Base-by-base conservation (phyloP, 2,797 vertebrate species). In the Acanthopagrus latus region DNA sequence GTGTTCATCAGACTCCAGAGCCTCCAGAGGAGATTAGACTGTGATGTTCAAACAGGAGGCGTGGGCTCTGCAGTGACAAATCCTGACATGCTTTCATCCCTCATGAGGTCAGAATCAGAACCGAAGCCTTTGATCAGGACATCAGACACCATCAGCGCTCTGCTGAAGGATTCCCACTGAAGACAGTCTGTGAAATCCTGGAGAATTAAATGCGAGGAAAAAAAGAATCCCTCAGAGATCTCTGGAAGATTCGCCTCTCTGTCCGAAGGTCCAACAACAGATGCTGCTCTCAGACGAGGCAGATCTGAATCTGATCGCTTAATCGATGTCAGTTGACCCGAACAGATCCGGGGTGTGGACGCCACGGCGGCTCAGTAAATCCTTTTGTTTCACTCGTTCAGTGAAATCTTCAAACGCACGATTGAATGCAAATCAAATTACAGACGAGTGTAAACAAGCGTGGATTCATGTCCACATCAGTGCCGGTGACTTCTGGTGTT, bases 41-140 rank as follows among this genome's bases (percentile, higher is more conserved):
- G 66, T 80, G 77, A 78, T 83, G 82, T 68, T 74, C 80, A 73
- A 71, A 84, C 56, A 60, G 77, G 66, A 76, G 74, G 51, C 64
- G 8, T 55, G 21, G 50, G 64, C 48, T 62, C 62, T 3, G 55
- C n/a, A 7, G 70, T 27, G 67, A 82, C 74, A 48, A 50, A 74
- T 60, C 73, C 80, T 59, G 77, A 80, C 69, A 59, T 0, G 56
- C 77, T 76, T 75, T 82, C 63, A 78, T 83, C 71, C 74, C 67
- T 68, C 56, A 10, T 25, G 60, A 81, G 68, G 78, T 81, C 83
- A 78, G 60, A 78, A 50, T 33, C 71, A 0, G 63, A 41, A 20
- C 8, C 48, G 5, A 13, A 17, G 9, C 10, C 77, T 88, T 85
- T 88, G 86, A 85, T 85, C 80, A 48, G 50, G 38, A 85, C 74